These are phyloP conservation scores for Cataglyphis hispanica DNA, from an alignment of 1,140 invertebrate species.

Conservation along the genomic window DNA sequence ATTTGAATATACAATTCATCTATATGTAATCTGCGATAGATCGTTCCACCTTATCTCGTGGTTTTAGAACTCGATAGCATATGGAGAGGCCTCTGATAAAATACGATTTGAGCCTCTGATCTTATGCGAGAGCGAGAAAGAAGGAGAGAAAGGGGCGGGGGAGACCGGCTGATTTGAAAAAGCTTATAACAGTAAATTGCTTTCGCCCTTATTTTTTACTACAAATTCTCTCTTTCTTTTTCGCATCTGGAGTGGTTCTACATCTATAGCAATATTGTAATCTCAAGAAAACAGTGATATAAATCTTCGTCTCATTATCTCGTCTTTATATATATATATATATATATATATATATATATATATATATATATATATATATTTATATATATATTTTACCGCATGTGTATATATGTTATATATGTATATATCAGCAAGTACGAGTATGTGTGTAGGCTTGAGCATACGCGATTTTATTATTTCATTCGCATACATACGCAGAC, in stretches of 20 bases:
- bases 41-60: slow-evolving; percentile 8
- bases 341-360: background rate
- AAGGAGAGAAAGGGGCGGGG: background rate
- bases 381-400: slow-evolving; percentile 9
- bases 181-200: background rate
- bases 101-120: background rate
- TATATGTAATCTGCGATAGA: slow-evolving; percentile 10
- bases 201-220: background rate
- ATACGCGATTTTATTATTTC: slow-evolving; percentile 54
- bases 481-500: slow-evolving; percentile 57
- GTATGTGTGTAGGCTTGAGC: slow-evolving; percentile 66
- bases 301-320: slow-evolving; percentile 27
- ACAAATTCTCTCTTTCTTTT: slow-evolving; percentile 11
- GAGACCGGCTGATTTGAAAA: background rate
- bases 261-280: slow-evolving; percentile 33
- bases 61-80: background rate
- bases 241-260: background rate
- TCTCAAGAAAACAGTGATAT: slow-evolving; percentile 26
- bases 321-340: background rate
- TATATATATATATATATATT: slow-evolving; percentile 43
- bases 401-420: background rate
- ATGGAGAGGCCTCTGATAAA: background rate
- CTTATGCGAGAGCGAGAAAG: slow-evolving; percentile 6
- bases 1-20: slow-evolving; percentile 48
- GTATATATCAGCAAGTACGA: slow-evolving; percentile 50